Percentiles rank a stretch among this genome's conserved stretches.
Conservation (phyloP, 2,888 invertebrate species). For the Apocheima hispidaria region DNA sequence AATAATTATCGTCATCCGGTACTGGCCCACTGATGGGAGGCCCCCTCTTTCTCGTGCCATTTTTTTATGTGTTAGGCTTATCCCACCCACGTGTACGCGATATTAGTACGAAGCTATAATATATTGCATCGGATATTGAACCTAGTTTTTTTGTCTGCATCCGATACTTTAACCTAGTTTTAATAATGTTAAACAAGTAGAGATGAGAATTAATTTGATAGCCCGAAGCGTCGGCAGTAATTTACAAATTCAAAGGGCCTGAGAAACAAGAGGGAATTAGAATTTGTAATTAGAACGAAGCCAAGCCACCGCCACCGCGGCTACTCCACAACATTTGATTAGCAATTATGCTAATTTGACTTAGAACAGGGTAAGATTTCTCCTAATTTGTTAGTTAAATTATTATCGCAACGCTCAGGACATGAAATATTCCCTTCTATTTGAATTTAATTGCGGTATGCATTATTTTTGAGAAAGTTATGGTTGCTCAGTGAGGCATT, state of each 20-base stretch:
- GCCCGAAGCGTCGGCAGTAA: slow-evolving; percentile 73
- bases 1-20: too few relatives aligned
- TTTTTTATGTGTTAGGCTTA: too few relatives aligned
- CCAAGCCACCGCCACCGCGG: slow-evolving; percentile 70
- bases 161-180: too few relatives aligned
- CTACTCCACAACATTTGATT: slow-evolving; percentile 84
- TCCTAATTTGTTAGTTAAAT: slow-evolving; percentile 84
- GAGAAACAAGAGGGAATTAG: slow-evolving; percentile 84
- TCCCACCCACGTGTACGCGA: too few relatives aligned
- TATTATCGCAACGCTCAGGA: slow-evolving; percentile 71
- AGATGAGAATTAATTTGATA: slow-evolving; percentile 71
- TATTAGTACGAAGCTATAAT: too few relatives aligned
- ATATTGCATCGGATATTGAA: too few relatives aligned
- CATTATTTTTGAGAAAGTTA: neutral
- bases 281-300: slow-evolving; percentile 84
- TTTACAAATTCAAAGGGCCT: slow-evolving; percentile 84
- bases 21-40: too few relatives aligned
- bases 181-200: slow-evolving; percentile 13
- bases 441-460: slow-evolving; percentile 51
- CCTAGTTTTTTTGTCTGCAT: neutral
- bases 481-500: too few relatives aligned
- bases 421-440: slow-evolving; percentile 55
- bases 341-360: slow-evolving; percentile 86
- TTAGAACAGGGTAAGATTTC: slow-evolving; percentile 84
- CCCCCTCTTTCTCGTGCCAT: too few relatives aligned